Conservation (phyloP, 2,113 vertebrate genomes). For the Apaloderma vittatum region DNA sequence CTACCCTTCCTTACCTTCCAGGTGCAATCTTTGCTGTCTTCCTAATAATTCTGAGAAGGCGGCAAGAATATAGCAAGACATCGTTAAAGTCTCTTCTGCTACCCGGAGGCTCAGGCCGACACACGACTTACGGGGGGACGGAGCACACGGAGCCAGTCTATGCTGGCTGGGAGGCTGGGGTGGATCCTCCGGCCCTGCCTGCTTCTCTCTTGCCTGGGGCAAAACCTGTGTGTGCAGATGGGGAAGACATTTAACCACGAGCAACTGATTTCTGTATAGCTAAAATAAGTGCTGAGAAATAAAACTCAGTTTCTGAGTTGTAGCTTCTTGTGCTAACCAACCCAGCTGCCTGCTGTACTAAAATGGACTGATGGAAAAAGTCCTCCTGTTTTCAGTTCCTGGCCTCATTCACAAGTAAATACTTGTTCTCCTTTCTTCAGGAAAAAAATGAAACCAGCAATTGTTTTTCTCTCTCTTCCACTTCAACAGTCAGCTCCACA, state of each 20-base stretch:
- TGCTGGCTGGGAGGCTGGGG: conserved; percentile 87
- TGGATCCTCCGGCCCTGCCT: too few species aligned
- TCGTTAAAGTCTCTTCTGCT: conserved; percentile 78
- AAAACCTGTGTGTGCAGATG: rapidly evolving
- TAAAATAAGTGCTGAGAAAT: not conserved
- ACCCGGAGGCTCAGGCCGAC: conserved; percentile 65
- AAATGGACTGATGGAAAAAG: not conserved
- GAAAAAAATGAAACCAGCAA: not conserved
- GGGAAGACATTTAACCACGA: not conserved
- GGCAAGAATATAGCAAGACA: conserved; percentile 67
- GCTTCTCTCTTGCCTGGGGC: not conserved
- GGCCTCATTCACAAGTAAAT: not conserved
- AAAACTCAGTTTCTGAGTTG: not conserved
- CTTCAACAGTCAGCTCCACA: not conserved
- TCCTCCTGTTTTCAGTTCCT: not conserved
- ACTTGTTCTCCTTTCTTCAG: not conserved
- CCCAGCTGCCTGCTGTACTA: not conserved
- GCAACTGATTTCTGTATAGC: not conserved
- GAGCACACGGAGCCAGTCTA: conserved; percentile 88
- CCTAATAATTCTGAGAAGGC: conserved; percentile 77
- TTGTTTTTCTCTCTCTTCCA: not conserved
- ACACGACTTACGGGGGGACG: conserved; percentile 76
- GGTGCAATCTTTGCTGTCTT: conserved; percentile 81
- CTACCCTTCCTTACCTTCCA: not conserved
- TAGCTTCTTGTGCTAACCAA: not conserved